Evolutionary conservation across 2,113 vertebrate species (phyloP).

Genomic region (Sinocyclocheilus rhinocerous): DNA sequence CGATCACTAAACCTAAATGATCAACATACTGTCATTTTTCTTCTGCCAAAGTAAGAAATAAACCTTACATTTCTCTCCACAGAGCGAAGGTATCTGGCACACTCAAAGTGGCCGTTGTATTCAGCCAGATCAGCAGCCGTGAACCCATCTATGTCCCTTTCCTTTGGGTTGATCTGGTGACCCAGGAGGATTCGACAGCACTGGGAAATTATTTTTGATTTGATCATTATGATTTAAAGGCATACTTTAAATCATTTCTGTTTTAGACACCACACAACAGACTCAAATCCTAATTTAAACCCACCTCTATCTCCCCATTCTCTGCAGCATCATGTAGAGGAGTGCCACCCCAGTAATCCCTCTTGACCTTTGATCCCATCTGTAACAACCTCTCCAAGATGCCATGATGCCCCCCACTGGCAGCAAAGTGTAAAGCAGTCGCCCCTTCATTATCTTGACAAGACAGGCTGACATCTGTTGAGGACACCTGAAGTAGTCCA

Average conservation of each 20-base stretch:
- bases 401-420: conserved; percentile 81
- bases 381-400: conserved; percentile 79
- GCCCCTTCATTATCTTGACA: conserved; percentile 80
- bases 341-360: conserved; percentile 84
- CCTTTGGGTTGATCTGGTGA: conserved; percentile 69
- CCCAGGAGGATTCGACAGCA: conserved; percentile 82
- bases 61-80: conserved; percentile 73
- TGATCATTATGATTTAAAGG: background rate
- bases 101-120: conserved; percentile 81
- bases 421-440: conserved; percentile 84
- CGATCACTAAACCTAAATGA: too few species aligned
- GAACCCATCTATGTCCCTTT: conserved; percentile 79
- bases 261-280: background rate
- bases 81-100: conserved; percentile 76
- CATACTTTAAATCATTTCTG: background rate
- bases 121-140: conserved; percentile 80
- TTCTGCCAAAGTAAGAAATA: background rate
- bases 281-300: background rate
- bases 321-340: conserved; percentile 86
- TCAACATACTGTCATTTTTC: too few species aligned
- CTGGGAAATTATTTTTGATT: conserved; percentile 59
- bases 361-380: conserved; percentile 75
- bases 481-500: conserved; percentile 70
- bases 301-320: conserved; percentile 83
- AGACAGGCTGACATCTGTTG: conserved; percentile 73